Percentiles rank a stretch among this genome's conserved stretches.
Evolutionary conservation across 2,113 vertebrate species (phyloP).

Genomic region (Gnathonemus echidnorhynchus): DNA sequence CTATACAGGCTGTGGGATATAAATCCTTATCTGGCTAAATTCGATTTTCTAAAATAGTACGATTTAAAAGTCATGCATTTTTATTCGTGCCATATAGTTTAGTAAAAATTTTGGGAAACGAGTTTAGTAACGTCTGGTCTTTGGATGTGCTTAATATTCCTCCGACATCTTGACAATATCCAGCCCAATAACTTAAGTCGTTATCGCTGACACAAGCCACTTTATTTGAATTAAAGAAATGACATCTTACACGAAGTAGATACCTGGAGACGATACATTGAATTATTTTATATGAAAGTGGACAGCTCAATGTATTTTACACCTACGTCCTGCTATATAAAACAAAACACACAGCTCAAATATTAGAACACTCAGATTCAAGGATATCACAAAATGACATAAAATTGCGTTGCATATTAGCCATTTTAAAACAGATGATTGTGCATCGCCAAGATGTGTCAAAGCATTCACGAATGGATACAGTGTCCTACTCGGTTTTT

Average conservation of each 20-base stretch:
- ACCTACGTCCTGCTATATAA: slow-evolving; percentile 34
- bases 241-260: slow-evolving; percentile 52
- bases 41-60: slow-evolving; percentile 2
- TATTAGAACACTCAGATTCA: slow-evolving; percentile 26
- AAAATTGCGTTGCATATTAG: slow-evolving; percentile 34
- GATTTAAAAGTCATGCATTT: not conserved
- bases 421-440: slow-evolving; percentile 42
- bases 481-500: slow-evolving; percentile 25
- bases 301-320: slow-evolving; percentile 10
- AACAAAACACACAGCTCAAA: slow-evolving; percentile 29
- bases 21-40: slow-evolving; percentile 10
- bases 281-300: slow-evolving; percentile 33
- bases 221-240: slow-evolving; percentile 54
- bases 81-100: not conserved
- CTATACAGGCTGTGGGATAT: not conserved
- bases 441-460: slow-evolving; percentile 40
- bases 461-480: slow-evolving; percentile 29
- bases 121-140: not conserved
- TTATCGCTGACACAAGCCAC: slow-evolving; percentile 43
- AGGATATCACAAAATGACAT: slow-evolving; percentile 32
- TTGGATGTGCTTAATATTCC: not conserved
- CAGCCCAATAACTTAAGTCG: slow-evolving; percentile 10
- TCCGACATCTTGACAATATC: not conserved
- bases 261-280: slow-evolving; percentile 36
- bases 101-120: not conserved